Evolutionary conservation across 2,797 vertebrate genomes (phyloP).

Genomic region (Siniperca undulata): DNA sequence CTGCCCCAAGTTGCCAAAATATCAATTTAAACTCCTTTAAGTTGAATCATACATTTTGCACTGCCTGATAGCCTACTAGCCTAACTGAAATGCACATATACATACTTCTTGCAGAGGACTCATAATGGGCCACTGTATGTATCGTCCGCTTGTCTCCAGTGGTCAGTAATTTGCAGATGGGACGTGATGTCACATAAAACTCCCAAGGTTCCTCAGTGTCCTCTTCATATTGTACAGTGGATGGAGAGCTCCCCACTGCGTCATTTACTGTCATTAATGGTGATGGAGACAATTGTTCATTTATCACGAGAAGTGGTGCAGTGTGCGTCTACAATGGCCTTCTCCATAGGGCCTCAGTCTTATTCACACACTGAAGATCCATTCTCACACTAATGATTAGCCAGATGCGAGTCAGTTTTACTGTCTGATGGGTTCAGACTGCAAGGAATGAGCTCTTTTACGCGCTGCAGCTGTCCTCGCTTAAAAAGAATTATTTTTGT

Average conservation of each 20-base stretch:
- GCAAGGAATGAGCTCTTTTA: slow-evolving; percentile 51
- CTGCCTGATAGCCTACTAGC: not conserved
- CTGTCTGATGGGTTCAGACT: slow-evolving; percentile 30
- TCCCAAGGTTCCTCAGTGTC: slow-evolving; percentile 47
- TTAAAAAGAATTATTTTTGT: slow-evolving; percentile 11
- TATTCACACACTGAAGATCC: slow-evolving; percentile 78
- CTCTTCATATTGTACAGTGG: slow-evolving; percentile 50
- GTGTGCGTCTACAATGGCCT: slow-evolving; percentile 51
- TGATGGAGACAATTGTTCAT: slow-evolving; percentile 76
- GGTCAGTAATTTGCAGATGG: slow-evolving; percentile 49
- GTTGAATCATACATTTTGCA: not conserved
- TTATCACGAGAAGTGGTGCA: slow-evolving; percentile 71
- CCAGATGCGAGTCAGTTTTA: slow-evolving; percentile 74
- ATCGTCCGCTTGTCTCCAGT: slow-evolving; percentile 25
- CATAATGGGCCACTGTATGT: slow-evolving; percentile 58
- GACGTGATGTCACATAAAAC: slow-evolving; percentile 58
- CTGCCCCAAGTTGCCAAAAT: not conserved
- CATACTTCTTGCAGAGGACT: not conserved
- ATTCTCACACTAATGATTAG: slow-evolving; percentile 71
- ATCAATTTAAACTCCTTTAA: not conserved
- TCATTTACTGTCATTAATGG: slow-evolving; percentile 73
- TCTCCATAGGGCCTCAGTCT: slow-evolving; percentile 58
- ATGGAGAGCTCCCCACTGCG: slow-evolving; percentile 54
- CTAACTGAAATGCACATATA: slow-evolving; percentile 16
- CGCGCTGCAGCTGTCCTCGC: slow-evolving; percentile 54